Base-by-base conservation (phyloP, 2,888 invertebrate genomes). In the Thecophora atra region DNA sequence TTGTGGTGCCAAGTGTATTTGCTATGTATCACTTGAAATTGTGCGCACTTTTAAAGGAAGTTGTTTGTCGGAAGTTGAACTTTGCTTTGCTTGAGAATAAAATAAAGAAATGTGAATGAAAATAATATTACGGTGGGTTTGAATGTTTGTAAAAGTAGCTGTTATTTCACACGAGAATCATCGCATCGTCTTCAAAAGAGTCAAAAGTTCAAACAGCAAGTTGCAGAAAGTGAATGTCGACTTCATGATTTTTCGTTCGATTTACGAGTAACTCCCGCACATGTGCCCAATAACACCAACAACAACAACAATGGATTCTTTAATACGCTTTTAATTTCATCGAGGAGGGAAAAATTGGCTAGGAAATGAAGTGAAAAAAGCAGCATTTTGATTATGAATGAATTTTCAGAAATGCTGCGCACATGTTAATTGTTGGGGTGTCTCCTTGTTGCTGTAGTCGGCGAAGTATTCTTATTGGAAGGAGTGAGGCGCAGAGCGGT, bases 151-250 rank as follows among this genome's bases (percentile, higher is more conserved):
- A 1, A 56, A 56, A n/a, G 5, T 7, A 58, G 24, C 13, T 52
- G 17, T 68, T 58, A 13, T 52, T 70, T 52, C 70, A 37, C 37
- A 63, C 63, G 24, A 19, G 26, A 70, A 63, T 52, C 11, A 52
- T 47, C 17, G n/a, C 37, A 30, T 6, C 21, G 24, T n/a, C 3
- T 30, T 37, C 2, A 17, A 6, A 58, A 60, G 42, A 44, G 63
- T 63, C 63, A 51, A 52, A 70, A 63, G 63, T 70, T 70, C 70
- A 70, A 70, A 56, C 19, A 56, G 24, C 19, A 56, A 63, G 70
- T 70, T 30, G 37, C 26, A 24, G 30, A 51, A 60, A 70, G 21
- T 70, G 70, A 62, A 63, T 15, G 70, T 70, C 44, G 68, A 69
- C 44, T 58, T 68, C 19, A 24, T 42, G 21, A 42, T 58, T 24